phyloP scores from a whole-genome alignment of 2,113 vertebrate genomes.

The Oncorhynchus gorbuscha region DNA sequence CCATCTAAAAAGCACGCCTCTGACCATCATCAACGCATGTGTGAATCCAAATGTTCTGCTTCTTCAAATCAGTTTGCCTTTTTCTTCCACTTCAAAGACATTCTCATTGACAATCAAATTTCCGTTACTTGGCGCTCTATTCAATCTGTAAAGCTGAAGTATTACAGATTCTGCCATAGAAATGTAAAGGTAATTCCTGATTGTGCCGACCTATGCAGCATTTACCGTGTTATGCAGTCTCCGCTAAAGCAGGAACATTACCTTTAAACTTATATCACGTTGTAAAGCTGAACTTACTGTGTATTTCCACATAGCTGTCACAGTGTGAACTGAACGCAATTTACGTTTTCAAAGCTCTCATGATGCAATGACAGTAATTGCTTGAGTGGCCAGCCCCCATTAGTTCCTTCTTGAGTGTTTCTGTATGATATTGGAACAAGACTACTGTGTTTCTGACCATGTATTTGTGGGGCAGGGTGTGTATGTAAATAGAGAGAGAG shows the following conservation, averaged over 20 bases:
- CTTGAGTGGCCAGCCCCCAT: slow-evolving; percentile 20
- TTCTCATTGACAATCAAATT: slow-evolving; percentile 22
- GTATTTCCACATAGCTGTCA: slow-evolving; percentile 40
- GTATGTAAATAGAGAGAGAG: slow-evolving; percentile 49
- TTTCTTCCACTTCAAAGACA: slow-evolving; percentile 38
- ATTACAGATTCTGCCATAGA: no score
- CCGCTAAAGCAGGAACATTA: no score
- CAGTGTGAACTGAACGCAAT: slow-evolving; percentile 45
- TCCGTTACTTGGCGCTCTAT: no score
- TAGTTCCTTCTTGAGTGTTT: slow-evolving; percentile 58
- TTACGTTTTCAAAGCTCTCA: slow-evolving; percentile 61
- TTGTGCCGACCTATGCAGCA: no score
- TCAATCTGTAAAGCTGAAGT: no score
- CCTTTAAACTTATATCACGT: no score
- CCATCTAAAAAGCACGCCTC: slow-evolving; percentile 24
- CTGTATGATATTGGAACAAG: slow-evolving; percentile 65
- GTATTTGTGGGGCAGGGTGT: slow-evolving; percentile 67
- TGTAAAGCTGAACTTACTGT: background rate
- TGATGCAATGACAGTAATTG: no score
- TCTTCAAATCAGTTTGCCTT: slow-evolving; percentile 17
- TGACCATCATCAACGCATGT: slow-evolving; percentile 16
- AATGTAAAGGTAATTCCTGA: no score
- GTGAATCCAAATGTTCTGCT: slow-evolving; percentile 36
- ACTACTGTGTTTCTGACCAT: slow-evolving; percentile 74
- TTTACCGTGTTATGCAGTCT: no score